Evolutionary conservation across 1,140 invertebrate species (phyloP), one percentile per base, ranked within the genome.

Genomic region (Scaptomyza hsui): DNA sequence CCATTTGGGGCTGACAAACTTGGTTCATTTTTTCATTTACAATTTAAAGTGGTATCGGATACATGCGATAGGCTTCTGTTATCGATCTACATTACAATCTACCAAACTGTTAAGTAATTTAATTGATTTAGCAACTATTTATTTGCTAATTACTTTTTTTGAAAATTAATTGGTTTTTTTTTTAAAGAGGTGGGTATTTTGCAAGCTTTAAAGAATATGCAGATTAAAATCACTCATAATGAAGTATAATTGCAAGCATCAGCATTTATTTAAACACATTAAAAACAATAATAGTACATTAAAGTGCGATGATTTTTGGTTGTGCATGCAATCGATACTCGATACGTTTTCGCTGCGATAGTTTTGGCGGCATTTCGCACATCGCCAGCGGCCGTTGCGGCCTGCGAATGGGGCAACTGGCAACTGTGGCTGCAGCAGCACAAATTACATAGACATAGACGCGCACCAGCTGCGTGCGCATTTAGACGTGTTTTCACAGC

Each of bases 391-490:
- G 32, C 29, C 47, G 60, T 64, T 56, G 68, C 32, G 41, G 47
- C 62, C 52, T 52, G 41, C 47, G 61, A 51, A 56, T 51, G 45
- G 21, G 32, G 18, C 60, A 52, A 64, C 10, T 49, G 37, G 13
- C 41, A 39, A 57, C 61, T 37, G 69, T 60, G 12, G 44, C 44
- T 53, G 62, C 69, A 60, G 32, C 53, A 59, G 52, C 47, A 65
- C 37, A 57, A 56, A 42, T 57, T 56, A 56, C 45, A 56, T 57
- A 65, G 68, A 15, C 15, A 59, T 77, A 86, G 80, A 77, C 78
- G 80, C 69, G 67, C 69, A 80, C 47, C 76, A 85, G 64, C 81
- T 86, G 73, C 64, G 69, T 80, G 47, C 73, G 81, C 69, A 77
- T 45, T 74, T 62, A 67, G 81, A 86, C 77, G 76, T 80, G 63